These are phyloP conservation scores for Chaetops frenatus DNA, from an alignment of 2,113 vertebrate genomes.

Conservation along the genomic window DNA sequence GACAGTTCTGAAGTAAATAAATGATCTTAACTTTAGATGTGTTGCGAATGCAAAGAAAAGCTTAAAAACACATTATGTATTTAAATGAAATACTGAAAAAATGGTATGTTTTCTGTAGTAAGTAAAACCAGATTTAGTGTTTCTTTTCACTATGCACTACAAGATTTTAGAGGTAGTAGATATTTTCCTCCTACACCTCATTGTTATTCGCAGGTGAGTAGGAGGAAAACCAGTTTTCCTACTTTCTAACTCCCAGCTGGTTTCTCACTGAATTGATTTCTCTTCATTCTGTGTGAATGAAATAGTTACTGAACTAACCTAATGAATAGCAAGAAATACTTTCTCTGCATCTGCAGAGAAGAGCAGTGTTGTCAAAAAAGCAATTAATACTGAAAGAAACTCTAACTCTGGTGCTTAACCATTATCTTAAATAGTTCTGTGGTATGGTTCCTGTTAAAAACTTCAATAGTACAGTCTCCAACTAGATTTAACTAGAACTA, in stretches of 20 bases:
- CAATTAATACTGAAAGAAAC: background rate
- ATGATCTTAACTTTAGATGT: background rate
- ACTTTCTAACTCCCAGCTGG: slow-evolving; percentile 5
- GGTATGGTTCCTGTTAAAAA: background rate
- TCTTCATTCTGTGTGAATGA: slow-evolving; percentile 14
- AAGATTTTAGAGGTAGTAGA: background rate
- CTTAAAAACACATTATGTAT: background rate
- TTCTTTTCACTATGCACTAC: background rate
- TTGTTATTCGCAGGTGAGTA: slow-evolving; percentile 7
- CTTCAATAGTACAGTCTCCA: background rate
- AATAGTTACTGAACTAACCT: background rate
- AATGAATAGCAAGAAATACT: background rate
- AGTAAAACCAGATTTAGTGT: background rate
- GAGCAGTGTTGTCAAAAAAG: background rate
- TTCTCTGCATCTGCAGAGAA: background rate
- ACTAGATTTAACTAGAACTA: background rate
- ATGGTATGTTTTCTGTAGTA: background rate
- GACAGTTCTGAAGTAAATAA: background rate
- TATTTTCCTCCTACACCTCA: slow-evolving; percentile 20
- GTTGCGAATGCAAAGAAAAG: background rate
- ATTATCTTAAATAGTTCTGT: background rate
- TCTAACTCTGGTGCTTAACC: background rate
- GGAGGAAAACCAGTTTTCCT: slow-evolving; percentile 31
- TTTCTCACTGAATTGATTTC: slow-evolving; percentile 14
- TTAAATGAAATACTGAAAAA: background rate